phyloP scores from a whole-genome alignment of 2,797 vertebrate genomes.

The Thunnus albacares region DNA sequence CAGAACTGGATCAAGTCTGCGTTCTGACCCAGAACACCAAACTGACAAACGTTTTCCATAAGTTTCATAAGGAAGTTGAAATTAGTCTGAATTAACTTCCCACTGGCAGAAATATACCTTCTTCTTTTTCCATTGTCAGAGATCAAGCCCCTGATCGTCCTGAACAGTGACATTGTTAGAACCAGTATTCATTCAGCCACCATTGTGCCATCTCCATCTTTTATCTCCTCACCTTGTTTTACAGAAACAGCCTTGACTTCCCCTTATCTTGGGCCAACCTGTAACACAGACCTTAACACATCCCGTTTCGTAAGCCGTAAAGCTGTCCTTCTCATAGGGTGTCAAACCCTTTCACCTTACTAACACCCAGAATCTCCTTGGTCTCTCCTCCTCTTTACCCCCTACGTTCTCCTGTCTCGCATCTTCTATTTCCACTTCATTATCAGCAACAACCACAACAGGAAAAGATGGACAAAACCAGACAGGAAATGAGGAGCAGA shows the following conservation, averaged over 20 bases:
- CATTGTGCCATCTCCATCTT: constrained; percentile 63
- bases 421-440: constrained; percentile 35
- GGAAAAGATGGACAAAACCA: constrained; percentile 46
- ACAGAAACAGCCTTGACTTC: constrained; percentile 66
- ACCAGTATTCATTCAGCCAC: constrained; percentile 61
- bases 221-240: constrained; percentile 63
- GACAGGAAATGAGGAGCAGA: constrained; percentile 59
- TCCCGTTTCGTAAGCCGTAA: constrained; percentile 52
- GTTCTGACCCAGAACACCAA: too few species aligned
- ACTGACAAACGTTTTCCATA: too few species aligned
- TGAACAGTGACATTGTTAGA: constrained; percentile 68
- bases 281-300: constrained; percentile 51
- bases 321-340: constrained; percentile 47
- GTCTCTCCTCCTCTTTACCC: constrained; percentile 51
- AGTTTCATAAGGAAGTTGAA: too few species aligned
- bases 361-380: constrained; percentile 58
- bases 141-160: constrained; percentile 75
- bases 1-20: too few species aligned
- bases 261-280: constrained; percentile 23
- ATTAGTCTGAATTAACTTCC: too few species aligned
- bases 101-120: too few species aligned
- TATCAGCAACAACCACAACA: constrained; percentile 17
- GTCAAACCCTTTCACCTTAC: constrained; percentile 62
- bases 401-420: constrained; percentile 42
- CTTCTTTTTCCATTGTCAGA: constrained; percentile 32